Evolutionary conservation across 2,888 invertebrate genomes (phyloP).

Genomic region (Acanthosepion pharaonis): DNA sequence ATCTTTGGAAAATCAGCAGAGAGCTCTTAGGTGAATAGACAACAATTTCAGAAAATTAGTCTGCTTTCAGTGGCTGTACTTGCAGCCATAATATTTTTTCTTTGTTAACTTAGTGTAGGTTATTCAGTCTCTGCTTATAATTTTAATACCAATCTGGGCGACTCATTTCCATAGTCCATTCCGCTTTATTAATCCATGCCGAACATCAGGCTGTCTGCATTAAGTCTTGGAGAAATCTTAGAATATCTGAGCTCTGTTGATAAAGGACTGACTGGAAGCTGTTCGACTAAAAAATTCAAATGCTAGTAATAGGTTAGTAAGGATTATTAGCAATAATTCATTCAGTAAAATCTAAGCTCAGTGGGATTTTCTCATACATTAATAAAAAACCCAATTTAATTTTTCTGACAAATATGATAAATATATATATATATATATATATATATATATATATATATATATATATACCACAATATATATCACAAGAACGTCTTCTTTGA

Average conservation of each 20-base stretch:
- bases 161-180: neutral
- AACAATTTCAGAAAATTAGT: neutral
- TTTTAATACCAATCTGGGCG: neutral
- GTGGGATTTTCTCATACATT: too few species aligned
- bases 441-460: too few species aligned
- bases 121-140: slow-evolving; percentile 33
- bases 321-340: too few species aligned
- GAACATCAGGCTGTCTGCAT: neutral
- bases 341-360: too few species aligned
- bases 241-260: neutral
- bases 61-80: neutral
- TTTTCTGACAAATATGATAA: too few species aligned
- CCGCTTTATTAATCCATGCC: neutral
- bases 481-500: too few species aligned
- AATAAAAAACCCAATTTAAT: too few species aligned
- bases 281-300: too few species aligned
- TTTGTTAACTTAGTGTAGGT: neutral
- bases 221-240: neutral
- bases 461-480: too few species aligned
- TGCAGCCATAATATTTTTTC: neutral
- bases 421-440: too few species aligned
- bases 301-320: too few species aligned
- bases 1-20: neutral
- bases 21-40: neutral
- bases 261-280: too few species aligned